Conservation (phyloP, 2,888 invertebrate species). For the Toxonevra muliebris region DNA sequence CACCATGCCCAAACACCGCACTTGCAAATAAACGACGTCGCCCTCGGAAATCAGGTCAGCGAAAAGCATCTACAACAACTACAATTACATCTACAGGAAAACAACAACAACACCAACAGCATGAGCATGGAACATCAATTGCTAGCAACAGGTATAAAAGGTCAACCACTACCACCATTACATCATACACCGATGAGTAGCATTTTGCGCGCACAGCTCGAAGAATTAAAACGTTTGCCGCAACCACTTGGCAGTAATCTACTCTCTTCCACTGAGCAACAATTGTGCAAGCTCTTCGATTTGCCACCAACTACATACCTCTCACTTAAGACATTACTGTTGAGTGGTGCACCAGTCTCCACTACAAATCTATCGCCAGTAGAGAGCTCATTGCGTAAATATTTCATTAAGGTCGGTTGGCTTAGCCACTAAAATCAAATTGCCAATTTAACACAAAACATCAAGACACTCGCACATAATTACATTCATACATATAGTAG, state of each 20-base stretch:
- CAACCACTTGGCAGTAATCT: conserved; percentile 67
- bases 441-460: no score
- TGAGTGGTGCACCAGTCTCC: conserved; percentile 65
- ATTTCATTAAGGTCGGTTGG: conserved; percentile 64
- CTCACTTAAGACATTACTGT: conserved; percentile 85
- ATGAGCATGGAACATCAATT: conserved; percentile 16
- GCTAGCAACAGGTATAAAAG: neutral
- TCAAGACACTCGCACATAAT: no score
- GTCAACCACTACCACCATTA: conserved; percentile 37
- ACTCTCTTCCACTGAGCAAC: conserved; percentile 74
- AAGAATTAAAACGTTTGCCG: conserved; percentile 56
- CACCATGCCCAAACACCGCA: conserved; percentile 31
- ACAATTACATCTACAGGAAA: conserved; percentile 36
- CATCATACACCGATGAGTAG: conserved; percentile 65
- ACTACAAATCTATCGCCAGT: conserved; percentile 52
- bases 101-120: conserved; percentile 38
- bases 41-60: conserved; percentile 35
- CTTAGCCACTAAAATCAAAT: conserved; percentile 56
- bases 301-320: conserved; percentile 88
- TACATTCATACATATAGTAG: no score
- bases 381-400: conserved; percentile 66
- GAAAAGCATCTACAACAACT: conserved; percentile 39
- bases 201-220: conserved; percentile 66
- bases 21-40: conserved; percentile 49
- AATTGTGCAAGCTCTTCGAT: conserved; percentile 80